Percentiles rank a stretch among this genome's conserved stretches.
These are phyloP conservation scores for Periplaneta americana DNA, from an alignment of 1,140 invertebrate species.

Conservation along the genomic window DNA sequence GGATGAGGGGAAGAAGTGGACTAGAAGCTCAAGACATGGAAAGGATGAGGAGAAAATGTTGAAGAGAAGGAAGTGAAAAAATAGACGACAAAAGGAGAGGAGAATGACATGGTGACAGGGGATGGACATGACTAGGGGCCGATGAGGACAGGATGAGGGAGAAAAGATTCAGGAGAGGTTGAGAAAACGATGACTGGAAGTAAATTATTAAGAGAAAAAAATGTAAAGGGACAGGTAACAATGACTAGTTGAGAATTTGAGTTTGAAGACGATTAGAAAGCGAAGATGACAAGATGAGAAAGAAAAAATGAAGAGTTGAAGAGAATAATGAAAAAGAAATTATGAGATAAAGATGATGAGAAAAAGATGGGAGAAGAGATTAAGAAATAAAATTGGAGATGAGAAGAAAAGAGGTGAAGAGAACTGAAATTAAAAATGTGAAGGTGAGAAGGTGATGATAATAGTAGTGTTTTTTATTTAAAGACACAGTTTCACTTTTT, in stretches of 20 bases:
- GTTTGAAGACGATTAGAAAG: neutral
- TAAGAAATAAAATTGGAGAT: too few relatives aligned
- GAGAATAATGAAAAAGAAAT: neutral
- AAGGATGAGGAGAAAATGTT: conserved; percentile 19
- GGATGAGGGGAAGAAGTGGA: too few relatives aligned
- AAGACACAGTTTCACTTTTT: too few relatives aligned
- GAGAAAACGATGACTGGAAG: conserved; percentile 13
- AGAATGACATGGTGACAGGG: conserved; percentile 6
- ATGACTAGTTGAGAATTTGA: neutral
- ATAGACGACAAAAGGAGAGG: conserved; percentile 2
- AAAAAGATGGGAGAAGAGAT: too few relatives aligned
- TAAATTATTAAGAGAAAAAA: conserved; percentile 17
- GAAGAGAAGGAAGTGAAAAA: conserved; percentile 5
- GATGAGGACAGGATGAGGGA: conserved; percentile 11
- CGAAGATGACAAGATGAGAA: neutral
- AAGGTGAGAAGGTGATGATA: too few relatives aligned
- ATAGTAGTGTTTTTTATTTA: too few relatives aligned
- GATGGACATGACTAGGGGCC: conserved; percentile 8
- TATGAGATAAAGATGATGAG: too few relatives aligned
- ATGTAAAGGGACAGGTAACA: conserved; percentile 6
- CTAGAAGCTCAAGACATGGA: conserved; percentile 32
- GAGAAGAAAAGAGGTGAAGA: too few relatives aligned
- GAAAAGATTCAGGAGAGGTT: neutral
- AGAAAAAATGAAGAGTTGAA: neutral
- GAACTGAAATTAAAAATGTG: too few relatives aligned